These are phyloP conservation scores for Apodemia zela DNA, from an alignment of 2,888 invertebrate species.

Conservation along the genomic window DNA sequence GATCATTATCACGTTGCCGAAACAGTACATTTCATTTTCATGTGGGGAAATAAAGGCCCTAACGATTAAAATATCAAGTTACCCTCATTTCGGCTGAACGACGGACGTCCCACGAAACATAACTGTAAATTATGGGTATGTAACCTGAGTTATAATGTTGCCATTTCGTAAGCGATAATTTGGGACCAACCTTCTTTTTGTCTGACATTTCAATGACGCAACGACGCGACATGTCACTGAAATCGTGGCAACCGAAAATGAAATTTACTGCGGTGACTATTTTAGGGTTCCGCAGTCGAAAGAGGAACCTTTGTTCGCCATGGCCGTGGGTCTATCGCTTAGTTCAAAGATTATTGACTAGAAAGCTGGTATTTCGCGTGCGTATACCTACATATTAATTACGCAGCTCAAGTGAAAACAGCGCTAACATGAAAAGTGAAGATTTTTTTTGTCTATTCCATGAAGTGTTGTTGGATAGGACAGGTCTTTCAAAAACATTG, in stretches of 20 bases:
- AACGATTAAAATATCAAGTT: conserved; percentile 11
- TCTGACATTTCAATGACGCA: background rate
- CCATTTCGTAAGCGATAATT: conserved; percentile 11
- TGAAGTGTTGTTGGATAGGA: no score
- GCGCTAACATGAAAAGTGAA: no score
- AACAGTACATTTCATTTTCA: background rate
- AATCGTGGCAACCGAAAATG: background rate
- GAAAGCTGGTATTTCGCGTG: no score
- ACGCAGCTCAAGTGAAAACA: no score
- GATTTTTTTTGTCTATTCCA: no score
- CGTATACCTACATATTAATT: no score
- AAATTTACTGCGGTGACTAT: background rate
- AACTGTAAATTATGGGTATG: conserved; percentile 8
- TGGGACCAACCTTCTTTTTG: background rate
- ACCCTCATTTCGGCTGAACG: background rate
- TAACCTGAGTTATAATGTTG: conserved; percentile 11
- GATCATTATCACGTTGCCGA: conserved; percentile 9
- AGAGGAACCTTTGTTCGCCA: background rate
- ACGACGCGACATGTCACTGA: no score
- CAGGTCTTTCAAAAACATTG: no score
- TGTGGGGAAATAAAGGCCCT: background rate
- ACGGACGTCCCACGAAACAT: background rate
- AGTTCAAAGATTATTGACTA: no score
- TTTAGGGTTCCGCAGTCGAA: background rate
- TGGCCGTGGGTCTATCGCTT: background rate